Evolutionary conservation across 2,797 vertebrate genomes (phyloP).

Genomic region (Echiichthys vipera): DNA sequence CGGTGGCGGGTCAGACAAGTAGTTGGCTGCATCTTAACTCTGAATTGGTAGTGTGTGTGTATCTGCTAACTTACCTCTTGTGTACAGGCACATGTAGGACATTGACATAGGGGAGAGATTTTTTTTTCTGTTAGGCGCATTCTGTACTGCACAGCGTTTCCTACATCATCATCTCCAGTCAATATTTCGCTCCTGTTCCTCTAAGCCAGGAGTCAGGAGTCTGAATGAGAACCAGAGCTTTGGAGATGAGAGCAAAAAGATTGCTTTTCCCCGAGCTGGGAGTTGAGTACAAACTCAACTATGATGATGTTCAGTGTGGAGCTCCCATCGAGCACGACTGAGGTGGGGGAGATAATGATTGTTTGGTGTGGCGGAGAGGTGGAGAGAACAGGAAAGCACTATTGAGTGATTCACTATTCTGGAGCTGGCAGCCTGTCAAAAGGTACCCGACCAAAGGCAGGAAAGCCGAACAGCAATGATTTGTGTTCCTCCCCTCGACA

Average conservation of each 20-base stretch:
- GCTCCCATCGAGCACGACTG: constrained; percentile 60
- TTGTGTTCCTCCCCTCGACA: constrained; percentile 60
- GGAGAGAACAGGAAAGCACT: constrained; percentile 44
- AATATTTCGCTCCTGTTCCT: constrained; percentile 53
- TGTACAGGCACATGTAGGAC: constrained; percentile 19
- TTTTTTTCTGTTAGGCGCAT: constrained; percentile 25
- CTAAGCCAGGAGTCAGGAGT: constrained; percentile 38
- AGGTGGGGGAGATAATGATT: constrained; percentile 70
- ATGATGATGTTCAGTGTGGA: constrained; percentile 62
- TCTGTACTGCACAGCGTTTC: constrained; percentile 25
- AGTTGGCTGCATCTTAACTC: constrained; percentile 21
- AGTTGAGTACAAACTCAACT: constrained; percentile 39
- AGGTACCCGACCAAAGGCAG: constrained; percentile 44
- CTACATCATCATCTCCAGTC: constrained; percentile 44
- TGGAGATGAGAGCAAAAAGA: constrained; percentile 43
- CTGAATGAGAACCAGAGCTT: constrained; percentile 55
- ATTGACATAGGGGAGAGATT: neutral
- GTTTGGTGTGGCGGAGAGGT: constrained; percentile 68
- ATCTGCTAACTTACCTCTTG: constrained; percentile 11
- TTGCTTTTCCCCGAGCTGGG: constrained; percentile 66
- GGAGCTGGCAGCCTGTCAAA: constrained; percentile 67
- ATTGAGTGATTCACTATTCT: constrained; percentile 65
- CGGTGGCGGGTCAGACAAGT: constrained; percentile 13
- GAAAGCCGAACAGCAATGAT: constrained; percentile 52
- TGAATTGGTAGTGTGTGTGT: neutral